Evolutionary conservation across 2,888 invertebrate species (phyloP).

Genomic region (Nomada goodeniana): DNA sequence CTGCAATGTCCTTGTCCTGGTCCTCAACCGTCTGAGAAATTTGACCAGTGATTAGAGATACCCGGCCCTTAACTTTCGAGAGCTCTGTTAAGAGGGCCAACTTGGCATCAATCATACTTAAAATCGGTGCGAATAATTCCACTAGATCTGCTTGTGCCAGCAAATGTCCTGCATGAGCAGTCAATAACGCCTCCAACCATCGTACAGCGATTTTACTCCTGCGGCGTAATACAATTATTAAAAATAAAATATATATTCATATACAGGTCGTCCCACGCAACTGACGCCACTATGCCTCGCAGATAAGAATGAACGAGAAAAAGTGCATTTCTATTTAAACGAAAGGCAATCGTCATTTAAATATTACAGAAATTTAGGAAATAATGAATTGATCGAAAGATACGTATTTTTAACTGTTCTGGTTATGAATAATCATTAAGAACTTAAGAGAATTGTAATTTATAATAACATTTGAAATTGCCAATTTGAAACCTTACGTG

Average conservation of each 20-base stretch:
- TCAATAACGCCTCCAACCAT: slow-evolving; percentile 87
- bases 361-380: too few species aligned
- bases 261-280: too few species aligned
- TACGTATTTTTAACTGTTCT: too few species aligned
- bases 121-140: slow-evolving; percentile 86
- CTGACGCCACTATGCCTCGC: too few species aligned
- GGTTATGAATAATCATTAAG: too few species aligned
- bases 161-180: slow-evolving; percentile 87
- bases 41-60: slow-evolving; percentile 87
- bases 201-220: slow-evolving; percentile 86
- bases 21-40: slow-evolving; percentile 83
- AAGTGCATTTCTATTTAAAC: too few species aligned
- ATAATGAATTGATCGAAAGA: too few species aligned
- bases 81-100: slow-evolving; percentile 85
- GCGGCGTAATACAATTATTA: slow-evolving; percentile 56
- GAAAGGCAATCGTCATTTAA: too few species aligned
- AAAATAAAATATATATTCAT: neutral
- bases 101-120: slow-evolving; percentile 87
- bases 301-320: too few species aligned
- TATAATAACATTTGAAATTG: slow-evolving; percentile 1
- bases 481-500: slow-evolving; percentile 85
- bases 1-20: slow-evolving; percentile 82
- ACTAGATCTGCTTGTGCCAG: slow-evolving; percentile 87
- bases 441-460: neutral
- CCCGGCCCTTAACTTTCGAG: slow-evolving; percentile 87